Conservation (phyloP, 2,797 vertebrate species). For the Chrosomus eos region DNA sequence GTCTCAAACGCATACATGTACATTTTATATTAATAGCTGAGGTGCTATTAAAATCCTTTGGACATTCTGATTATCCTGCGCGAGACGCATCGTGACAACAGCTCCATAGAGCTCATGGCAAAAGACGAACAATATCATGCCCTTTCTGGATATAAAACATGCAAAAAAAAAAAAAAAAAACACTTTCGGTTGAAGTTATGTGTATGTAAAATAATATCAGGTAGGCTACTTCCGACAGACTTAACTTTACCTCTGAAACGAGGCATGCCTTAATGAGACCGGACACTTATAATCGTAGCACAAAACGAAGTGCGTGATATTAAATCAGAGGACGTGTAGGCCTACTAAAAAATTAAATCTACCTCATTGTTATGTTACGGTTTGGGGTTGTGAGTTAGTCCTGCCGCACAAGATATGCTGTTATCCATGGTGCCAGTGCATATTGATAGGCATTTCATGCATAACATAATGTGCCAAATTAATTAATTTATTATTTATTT, state of each 20-base stretch:
- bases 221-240: slow-evolving; percentile 94
- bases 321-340: neutral
- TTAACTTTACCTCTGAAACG: slow-evolving; percentile 89
- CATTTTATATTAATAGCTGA: neutral
- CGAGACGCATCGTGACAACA: slow-evolving; percentile 37
- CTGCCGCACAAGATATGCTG: neutral
- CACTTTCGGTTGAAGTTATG: slow-evolving; percentile 77
- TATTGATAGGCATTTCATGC: neutral
- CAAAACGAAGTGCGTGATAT: slow-evolving; percentile 84
- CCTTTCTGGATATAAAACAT: slow-evolving; percentile 66
- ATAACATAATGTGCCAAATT: neutral
- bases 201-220: slow-evolving; percentile 94
- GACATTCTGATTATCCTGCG: neutral
- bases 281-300: slow-evolving; percentile 95
- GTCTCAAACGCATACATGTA: neutral
- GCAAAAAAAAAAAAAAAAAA: too few relatives aligned
- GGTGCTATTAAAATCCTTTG: neutral
- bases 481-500: neutral
- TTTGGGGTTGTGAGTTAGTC: neutral
- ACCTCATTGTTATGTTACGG: neutral
- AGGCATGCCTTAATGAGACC: slow-evolving; percentile 94
- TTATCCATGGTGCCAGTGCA: neutral
- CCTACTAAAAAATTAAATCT: neutral
- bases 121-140: slow-evolving; percentile 72
- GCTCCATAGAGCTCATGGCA: slow-evolving; percentile 77